Conservation (phyloP, 2,113 vertebrate species). For the Brachyistius frenatus region DNA sequence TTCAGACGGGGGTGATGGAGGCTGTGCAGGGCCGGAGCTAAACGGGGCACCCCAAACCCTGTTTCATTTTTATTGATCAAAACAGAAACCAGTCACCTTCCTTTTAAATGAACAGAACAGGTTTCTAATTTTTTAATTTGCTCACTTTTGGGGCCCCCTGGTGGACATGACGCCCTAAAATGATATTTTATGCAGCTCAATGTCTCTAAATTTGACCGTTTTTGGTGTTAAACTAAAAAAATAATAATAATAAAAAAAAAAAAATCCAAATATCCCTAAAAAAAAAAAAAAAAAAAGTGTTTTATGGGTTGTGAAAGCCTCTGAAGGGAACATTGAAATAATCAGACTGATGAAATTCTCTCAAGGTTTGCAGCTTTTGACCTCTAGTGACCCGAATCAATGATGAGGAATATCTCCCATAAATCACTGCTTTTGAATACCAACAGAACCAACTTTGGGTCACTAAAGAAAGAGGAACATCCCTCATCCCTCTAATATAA, state of each 20-base stretch:
- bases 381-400: no score
- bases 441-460: no score
- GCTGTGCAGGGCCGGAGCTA: not conserved
- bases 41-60: not conserved
- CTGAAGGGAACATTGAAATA: no score
- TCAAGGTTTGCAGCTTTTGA: no score
- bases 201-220: not conserved
- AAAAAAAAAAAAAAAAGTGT: no score
- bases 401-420: not conserved
- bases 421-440: not conserved
- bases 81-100: not conserved
- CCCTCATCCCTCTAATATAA: no score
- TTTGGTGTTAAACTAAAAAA: not conserved
- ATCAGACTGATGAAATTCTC: no score
- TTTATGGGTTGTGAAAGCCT: no score
- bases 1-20: not conserved
- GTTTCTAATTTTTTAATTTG: constrained; percentile 26
- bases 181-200: not conserved
- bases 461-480: no score
- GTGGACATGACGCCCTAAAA: constrained; percentile 22
- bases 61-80: not conserved
- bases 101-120: not conserved
- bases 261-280: not conserved
- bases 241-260: no score
- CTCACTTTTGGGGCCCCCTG: constrained; percentile 64